Evolutionary conservation across 2,797 vertebrate species (phyloP).

Genomic region (Hemibagrus guttatus): DNA sequence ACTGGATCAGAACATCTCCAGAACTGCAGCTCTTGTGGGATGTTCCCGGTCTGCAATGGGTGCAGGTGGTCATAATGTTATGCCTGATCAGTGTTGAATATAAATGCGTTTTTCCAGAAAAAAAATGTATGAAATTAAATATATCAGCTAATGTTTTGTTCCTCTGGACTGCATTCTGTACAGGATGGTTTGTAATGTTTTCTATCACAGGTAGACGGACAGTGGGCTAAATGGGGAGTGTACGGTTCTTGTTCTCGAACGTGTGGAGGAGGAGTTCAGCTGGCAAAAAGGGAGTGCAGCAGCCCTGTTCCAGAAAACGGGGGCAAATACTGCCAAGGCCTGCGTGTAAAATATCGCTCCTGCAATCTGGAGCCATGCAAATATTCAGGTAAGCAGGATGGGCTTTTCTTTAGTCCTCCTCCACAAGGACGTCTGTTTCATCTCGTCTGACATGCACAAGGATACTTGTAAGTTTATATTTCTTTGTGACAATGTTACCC

Average conservation of each 20-base stretch:
- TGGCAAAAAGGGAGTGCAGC: conserved; percentile 88
- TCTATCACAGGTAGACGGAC: conserved; percentile 84
- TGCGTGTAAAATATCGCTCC: conserved; percentile 93
- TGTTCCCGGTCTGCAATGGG: too few species aligned
- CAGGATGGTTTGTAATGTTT: not conserved
- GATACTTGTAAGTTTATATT: not conserved
- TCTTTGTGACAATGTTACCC: not conserved
- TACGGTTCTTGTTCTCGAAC: conserved; percentile 89
- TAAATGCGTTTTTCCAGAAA: too few species aligned
- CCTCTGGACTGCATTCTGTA: not conserved
- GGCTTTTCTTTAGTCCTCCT: not conserved
- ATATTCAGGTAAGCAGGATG: conserved; percentile 34
- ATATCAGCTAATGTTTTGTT: not conserved
- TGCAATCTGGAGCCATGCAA: conserved; percentile 76
- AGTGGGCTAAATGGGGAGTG: conserved; percentile 90
- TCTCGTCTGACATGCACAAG: not conserved
- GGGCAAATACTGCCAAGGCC: conserved; percentile 92
- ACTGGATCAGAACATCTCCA: too few species aligned
- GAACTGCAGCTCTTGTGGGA: too few species aligned
- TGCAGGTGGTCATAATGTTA: too few species aligned
- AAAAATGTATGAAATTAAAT: too few species aligned
- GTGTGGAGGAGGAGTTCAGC: conserved; percentile 90
- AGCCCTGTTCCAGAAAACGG: conserved; percentile 86
- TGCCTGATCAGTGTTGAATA: too few species aligned
- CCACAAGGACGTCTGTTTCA: not conserved